Evolutionary conservation across 2,888 invertebrate species (phyloP).

Genomic region (Ecliptopera silaceata): DNA sequence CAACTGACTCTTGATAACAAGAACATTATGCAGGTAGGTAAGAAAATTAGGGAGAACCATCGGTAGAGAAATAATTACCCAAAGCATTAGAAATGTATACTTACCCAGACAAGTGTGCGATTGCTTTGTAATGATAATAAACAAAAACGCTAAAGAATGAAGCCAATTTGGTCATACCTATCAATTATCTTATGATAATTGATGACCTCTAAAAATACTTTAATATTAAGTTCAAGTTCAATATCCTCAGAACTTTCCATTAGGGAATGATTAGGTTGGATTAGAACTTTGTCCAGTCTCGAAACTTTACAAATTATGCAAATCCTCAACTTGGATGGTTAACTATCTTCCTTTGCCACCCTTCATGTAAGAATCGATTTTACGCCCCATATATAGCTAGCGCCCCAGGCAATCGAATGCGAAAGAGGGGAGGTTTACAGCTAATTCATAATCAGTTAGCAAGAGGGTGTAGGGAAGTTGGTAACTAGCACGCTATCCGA

Average conservation of each 20-base stretch:
- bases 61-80: not conserved
- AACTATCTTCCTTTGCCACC: not conserved
- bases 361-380: constrained; percentile 27
- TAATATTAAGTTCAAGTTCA: no score
- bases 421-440: constrained; percentile 13
- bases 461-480: not conserved
- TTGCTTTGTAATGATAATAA: no score
- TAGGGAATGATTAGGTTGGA: no score
- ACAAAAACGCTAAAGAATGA: no score
- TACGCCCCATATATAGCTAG: constrained; percentile 22
- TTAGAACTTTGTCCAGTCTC: not conserved
- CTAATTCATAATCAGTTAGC: constrained; percentile 16
- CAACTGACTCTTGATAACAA: constrained; percentile 7
- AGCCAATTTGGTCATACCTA: no score
- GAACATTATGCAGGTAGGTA: not conserved
- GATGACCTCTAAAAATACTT: no score
- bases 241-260: no score
- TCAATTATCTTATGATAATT: no score
- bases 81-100: not conserved
- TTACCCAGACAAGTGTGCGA: no score
- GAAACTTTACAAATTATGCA: constrained; percentile 8
- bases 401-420: constrained; percentile 17
- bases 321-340: not conserved
- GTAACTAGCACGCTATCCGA: not conserved
- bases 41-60: not conserved